These are phyloP conservation scores for Anarsia innoxiella DNA, from an alignment of 2,888 invertebrate species.

Conservation along the genomic window DNA sequence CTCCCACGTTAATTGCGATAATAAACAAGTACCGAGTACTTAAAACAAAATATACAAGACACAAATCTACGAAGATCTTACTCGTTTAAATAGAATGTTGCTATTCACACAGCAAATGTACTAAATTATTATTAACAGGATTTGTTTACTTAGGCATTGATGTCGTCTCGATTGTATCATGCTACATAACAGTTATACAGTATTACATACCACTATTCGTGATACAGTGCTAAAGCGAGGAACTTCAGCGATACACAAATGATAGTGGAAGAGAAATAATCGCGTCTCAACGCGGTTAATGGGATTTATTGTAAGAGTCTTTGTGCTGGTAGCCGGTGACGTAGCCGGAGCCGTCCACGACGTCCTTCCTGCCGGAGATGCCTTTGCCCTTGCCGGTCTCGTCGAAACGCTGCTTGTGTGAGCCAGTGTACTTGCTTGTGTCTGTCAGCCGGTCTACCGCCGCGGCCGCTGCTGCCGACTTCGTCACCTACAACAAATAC, in stretches of 20 bases:
- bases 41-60: not conserved
- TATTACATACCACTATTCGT: too few species aligned
- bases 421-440: slow-evolving; percentile 90
- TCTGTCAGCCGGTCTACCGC: slow-evolving; percentile 87
- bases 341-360: slow-evolving; percentile 84
- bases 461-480: slow-evolving; percentile 67
- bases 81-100: too few species aligned
- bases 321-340: slow-evolving; percentile 91
- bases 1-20: slow-evolving; percentile 14
- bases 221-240: too few species aligned
- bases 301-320: slow-evolving; percentile 80
- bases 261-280: too few species aligned
- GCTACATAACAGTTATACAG: too few species aligned
- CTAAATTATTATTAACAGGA: too few species aligned
- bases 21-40: slow-evolving; percentile 23
- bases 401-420: slow-evolving; percentile 90
- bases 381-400: slow-evolving; percentile 90
- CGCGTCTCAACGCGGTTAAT: too few species aligned
- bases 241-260: too few species aligned
- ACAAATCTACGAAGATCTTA: too few species aligned
- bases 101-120: too few species aligned
- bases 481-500: slow-evolving; percentile 50
- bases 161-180: too few species aligned
- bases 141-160: too few species aligned
- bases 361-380: slow-evolving; percentile 86